These are phyloP conservation scores for Alcedo quadribrachys DNA, from an alignment of 2,797 vertebrate genomes.

Conservation along the genomic window DNA sequence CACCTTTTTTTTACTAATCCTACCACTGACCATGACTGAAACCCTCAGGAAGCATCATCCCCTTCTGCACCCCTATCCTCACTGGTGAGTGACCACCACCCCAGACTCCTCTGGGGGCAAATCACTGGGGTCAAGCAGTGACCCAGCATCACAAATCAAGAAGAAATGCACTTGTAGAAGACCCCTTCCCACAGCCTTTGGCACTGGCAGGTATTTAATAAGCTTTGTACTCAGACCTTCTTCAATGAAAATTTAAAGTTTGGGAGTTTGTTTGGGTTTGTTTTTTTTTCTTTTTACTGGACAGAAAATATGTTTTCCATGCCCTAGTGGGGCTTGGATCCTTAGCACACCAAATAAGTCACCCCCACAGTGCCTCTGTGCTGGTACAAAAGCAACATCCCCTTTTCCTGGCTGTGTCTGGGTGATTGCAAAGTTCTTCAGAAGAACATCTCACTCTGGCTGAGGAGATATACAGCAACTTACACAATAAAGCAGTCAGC, in stretches of 20 bases:
- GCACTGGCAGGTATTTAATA: not conserved
- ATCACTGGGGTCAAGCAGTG: not conserved
- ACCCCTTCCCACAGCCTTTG: not conserved
- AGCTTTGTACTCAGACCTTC: not conserved
- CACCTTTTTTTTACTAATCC: not conserved
- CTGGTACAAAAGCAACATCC: not conserved
- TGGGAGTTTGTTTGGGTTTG: not conserved
- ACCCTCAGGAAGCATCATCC: accelerated
- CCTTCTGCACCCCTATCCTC: not conserved
- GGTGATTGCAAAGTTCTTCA: not conserved
- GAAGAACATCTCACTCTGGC: not conserved
- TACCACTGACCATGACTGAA: accelerated
- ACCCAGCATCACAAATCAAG: not conserved
- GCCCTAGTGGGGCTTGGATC: not conserved
- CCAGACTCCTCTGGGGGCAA: not conserved
- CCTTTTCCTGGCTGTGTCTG: not conserved
- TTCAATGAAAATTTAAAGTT: not conserved
- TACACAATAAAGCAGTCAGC: not conserved
- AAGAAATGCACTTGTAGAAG: accelerated
- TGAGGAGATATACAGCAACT: not conserved
- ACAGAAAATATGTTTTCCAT: not conserved
- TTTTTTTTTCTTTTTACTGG: not conserved
- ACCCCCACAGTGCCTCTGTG: accelerated
- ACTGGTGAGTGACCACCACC: not conserved
- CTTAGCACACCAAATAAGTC: not conserved